These are phyloP conservation scores for Seira musarum DNA, from an alignment of 2,888 invertebrate species.

Conservation along the genomic window DNA sequence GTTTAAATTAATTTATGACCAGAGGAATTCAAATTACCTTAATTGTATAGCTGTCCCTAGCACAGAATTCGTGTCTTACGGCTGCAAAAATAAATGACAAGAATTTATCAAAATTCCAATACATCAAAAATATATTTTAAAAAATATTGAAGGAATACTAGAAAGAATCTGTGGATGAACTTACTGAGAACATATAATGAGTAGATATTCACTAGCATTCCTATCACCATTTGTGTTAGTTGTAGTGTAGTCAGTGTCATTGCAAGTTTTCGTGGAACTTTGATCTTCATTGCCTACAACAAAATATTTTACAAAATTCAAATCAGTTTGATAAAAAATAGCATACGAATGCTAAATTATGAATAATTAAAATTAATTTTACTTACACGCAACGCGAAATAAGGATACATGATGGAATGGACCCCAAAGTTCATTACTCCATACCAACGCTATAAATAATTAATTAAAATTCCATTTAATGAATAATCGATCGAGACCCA, in stretches of 20 bases:
- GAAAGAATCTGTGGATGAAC: background rate
- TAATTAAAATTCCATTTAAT: background rate
- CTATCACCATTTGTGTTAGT: constrained; percentile 93
- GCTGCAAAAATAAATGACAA: constrained; percentile 25
- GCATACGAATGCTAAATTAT: too few species aligned
- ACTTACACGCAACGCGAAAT: constrained; percentile 59
- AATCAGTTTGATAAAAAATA: too few species aligned
- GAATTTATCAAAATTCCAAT: background rate
- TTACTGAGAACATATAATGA: constrained; percentile 60
- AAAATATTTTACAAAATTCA: too few species aligned
- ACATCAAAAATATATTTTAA: too few species aligned
- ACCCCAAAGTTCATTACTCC: constrained; percentile 40
- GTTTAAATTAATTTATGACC: too few species aligned
- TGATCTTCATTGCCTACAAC: constrained; percentile 84
- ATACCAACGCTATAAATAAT: constrained; percentile 24
- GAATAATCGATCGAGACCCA: background rate
- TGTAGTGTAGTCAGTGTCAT: constrained; percentile 94
- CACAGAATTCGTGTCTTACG: constrained; percentile 51
- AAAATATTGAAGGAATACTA: too few species aligned
- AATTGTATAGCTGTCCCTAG: constrained; percentile 55
- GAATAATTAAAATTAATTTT: background rate
- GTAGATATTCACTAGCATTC: constrained; percentile 83
- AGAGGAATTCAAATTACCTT: too few species aligned
- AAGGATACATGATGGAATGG: constrained; percentile 54
- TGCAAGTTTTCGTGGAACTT: constrained; percentile 86